A percentile compares a stretch with the other conserved stretches of the same genome.
phyloP scores from a whole-genome alignment of 2,888 invertebrate species.

The Fabriciana adippe region DNA sequence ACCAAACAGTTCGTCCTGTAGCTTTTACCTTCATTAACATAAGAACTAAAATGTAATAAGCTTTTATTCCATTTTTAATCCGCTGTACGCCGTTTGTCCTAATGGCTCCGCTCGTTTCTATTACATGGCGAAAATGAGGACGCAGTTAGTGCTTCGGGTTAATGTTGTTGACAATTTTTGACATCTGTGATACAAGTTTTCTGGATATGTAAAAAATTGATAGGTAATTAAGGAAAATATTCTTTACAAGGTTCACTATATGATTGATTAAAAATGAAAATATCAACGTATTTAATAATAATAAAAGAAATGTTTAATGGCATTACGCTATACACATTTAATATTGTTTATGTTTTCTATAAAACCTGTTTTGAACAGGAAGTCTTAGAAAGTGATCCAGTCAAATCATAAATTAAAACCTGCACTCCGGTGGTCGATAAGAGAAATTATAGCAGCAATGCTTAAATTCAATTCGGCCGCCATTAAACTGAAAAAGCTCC shows the following conservation, averaged over 20 bases:
- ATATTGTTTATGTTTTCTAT: too few relatives aligned
- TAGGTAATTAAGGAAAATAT: not conserved
- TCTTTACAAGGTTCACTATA: not conserved
- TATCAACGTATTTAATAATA: too few relatives aligned
- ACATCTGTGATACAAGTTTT: conserved; percentile 12
- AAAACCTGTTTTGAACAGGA: conserved; percentile 22
- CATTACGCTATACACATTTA: too few relatives aligned
- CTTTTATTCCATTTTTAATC: conserved; percentile 24
- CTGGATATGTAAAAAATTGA: conserved; percentile 1
- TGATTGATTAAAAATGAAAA: not conserved
- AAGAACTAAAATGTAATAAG: conserved; percentile 28
- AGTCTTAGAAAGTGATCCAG: conserved; percentile 20
- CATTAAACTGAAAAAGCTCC: conserved; percentile 27
- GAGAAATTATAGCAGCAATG: conserved; percentile 30
- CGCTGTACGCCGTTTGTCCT: conserved; percentile 30
- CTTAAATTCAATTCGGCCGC: conserved; percentile 31
- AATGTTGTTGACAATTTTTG: conserved; percentile 36
- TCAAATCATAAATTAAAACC: conserved; percentile 25
- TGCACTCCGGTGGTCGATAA: conserved; percentile 36
- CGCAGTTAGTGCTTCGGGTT: conserved; percentile 26
- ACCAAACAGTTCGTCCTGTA: conserved; percentile 43
- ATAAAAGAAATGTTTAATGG: too few relatives aligned
- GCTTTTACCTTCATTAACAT: conserved; percentile 23
- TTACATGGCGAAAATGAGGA: conserved; percentile 31
- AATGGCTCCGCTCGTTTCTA: conserved; percentile 34